Conservation (phyloP, 2,797 vertebrate genomes). For the Gouania willdenowi region DNA sequence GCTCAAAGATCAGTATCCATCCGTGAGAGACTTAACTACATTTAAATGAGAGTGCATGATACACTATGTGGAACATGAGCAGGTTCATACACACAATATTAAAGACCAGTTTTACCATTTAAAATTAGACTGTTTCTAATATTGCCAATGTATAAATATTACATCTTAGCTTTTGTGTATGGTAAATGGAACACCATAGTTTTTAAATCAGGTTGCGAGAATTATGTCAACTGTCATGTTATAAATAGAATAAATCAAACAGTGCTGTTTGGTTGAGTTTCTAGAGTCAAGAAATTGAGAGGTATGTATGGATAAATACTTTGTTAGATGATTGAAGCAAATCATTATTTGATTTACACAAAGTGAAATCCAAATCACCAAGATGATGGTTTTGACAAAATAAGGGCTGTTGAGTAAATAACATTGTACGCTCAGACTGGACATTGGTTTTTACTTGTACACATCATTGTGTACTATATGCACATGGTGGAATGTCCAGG, state of each 20-base stretch:
- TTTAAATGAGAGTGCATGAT: slow-evolving; percentile 33
- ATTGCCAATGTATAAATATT: background rate
- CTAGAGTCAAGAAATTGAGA: no score
- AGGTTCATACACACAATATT: background rate
- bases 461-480: no score
- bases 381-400: slow-evolving; percentile 18
- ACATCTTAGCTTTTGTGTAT: background rate
- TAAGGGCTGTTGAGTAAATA: slow-evolving; percentile 11
- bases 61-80: background rate
- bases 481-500: no score
- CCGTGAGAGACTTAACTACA: slow-evolving; percentile 16
- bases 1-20: slow-evolving; percentile 45
- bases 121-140: background rate
- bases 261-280: no score
- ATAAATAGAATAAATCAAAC: slow-evolving; percentile 15
- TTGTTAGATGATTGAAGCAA: no score
- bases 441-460: no score
- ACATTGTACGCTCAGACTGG: slow-evolving; percentile 16
- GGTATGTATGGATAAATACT: no score
- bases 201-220: no score
- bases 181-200: no score
- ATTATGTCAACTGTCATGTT: no score
- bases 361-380: slow-evolving; percentile 47
- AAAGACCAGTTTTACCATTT: no score
- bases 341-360: no score